phyloP scores from a whole-genome alignment of 1,140 invertebrate genomes.

The Lepidurus apus region DNA sequence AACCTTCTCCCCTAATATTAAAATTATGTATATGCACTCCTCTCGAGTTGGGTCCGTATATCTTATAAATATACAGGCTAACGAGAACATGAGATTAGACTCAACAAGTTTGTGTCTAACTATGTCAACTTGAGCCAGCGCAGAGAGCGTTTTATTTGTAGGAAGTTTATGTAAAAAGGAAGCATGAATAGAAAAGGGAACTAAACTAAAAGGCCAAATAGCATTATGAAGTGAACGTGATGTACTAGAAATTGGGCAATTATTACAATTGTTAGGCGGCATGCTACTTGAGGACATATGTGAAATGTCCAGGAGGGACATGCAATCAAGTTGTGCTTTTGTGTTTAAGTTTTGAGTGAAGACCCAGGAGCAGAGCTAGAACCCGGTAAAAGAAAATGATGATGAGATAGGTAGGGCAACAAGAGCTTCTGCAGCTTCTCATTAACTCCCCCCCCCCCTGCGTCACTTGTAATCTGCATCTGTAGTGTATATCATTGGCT shows the following conservation, averaged over 20 bases:
- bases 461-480: conserved; percentile 1
- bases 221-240: neutral
- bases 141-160: neutral
- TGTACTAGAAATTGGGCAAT: conserved; percentile 5
- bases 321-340: neutral
- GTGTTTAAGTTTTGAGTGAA: conserved; percentile 14
- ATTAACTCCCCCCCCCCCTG: neutral
- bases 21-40: no score
- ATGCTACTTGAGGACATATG: neutral
- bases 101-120: conserved; percentile 6
- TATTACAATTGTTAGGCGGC: conserved; percentile 3
- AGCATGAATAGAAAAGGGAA: neutral
- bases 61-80: neutral
- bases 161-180: neutral
- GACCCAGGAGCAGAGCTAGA: neutral
- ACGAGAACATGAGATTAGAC: neutral
- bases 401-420: conserved; percentile 5
- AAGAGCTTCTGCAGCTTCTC: neutral
- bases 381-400: neutral
- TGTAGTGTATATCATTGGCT: neutral
- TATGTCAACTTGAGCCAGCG: neutral
- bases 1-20: no score
- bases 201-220: neutral
- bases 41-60: neutral
- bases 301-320: neutral